A percentile compares a stretch with the other conserved stretches of the same genome.
Conservation (phyloP, 35 echinoderm and acorn worm genomes). For the Lytechinus pictus region DNA sequence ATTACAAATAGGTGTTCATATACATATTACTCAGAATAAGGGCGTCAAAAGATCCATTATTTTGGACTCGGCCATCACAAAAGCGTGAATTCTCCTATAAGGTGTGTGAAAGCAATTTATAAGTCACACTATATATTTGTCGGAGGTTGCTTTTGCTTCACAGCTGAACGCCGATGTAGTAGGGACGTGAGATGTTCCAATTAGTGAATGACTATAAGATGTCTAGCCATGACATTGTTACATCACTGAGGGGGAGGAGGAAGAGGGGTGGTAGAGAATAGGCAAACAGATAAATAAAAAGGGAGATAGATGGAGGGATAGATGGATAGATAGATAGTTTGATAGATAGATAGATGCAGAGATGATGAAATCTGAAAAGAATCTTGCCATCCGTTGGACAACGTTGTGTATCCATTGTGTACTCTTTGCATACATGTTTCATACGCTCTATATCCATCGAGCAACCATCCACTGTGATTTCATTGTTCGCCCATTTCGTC, state of each 20-base stretch:
- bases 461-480: no score
- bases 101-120: constrained; percentile 4
- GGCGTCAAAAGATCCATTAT: neutral
- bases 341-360: neutral
- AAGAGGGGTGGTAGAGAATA: neutral
- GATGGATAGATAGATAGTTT: neutral
- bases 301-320: neutral
- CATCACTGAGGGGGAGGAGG: neutral
- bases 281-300: neutral
- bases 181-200: neutral
- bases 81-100: neutral
- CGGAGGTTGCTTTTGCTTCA: neutral
- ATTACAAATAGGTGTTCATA: neutral
- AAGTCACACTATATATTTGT: neutral
- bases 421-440: no score
- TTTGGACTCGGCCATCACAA: neutral
- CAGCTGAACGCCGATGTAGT: neutral
- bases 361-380: no score
- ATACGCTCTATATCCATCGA: no score
- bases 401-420: no score
- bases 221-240: neutral
- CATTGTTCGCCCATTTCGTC: no score
- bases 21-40: neutral
- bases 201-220: neutral
- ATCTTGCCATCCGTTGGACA: no score